Evolutionary conservation across 2,888 invertebrate species (phyloP), one percentile per base, ranked within the genome.

Genomic region (Nomada fabriciana): DNA sequence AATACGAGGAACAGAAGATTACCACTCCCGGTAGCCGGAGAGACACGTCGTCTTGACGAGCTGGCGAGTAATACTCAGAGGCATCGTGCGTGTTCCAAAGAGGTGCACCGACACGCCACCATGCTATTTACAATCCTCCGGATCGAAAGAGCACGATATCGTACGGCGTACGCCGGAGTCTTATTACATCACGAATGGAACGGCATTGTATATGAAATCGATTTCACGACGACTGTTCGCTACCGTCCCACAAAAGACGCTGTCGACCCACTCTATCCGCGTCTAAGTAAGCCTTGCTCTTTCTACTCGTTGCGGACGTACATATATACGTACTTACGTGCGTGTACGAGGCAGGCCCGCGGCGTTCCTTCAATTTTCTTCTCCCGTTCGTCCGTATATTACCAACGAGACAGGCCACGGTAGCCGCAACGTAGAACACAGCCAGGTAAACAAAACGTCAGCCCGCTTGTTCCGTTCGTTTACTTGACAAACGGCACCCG

Each of bases 1-100:
- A 88, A 88, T 86, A 86, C 76, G 76, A 75, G 43, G 75, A 82
- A 78, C 80, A 61, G 77, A 65, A 85, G 83, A 87, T 85, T 82
- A 87, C 82, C 75, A 53, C 47, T 50, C 64, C 55, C 68, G 55
- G 59, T 59, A 50, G 72, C 63, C 67, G 43, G 61, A 68, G 72
- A 69, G 53, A 67, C 76, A 59, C 29, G 42, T 20, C 72, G 72
- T 64, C 76, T 68, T 76, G 70, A 57, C 82, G 68, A 60, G 69
- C 71, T 76, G 70, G 52, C 82, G 68, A 60, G 69, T 74, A 74
- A 83, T 75, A 82, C 81, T 60, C 64, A 23, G 36, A 69, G 53
- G 20, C 53, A n/a, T 55, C 72, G 63, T 65, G 72, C 70, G 68
- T 61, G 60, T 42, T 43, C 52, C 55, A 29, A 52, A 29, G n/a